phyloP scores from a whole-genome alignment of 2,113 vertebrate species.

The Elaphurus davidianus region DNA sequence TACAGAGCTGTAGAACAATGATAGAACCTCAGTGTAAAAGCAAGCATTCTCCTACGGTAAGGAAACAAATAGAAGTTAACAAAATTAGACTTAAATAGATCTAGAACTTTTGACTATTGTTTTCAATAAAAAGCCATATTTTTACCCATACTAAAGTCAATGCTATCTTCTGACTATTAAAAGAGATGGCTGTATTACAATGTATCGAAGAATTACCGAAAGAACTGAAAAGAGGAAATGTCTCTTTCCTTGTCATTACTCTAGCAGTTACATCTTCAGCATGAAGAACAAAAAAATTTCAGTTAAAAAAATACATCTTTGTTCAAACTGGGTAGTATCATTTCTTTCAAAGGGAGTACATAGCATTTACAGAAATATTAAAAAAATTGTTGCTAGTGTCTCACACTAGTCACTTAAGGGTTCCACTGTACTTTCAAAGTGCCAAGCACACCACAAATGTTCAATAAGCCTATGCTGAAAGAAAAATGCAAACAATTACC shows the following conservation, averaged over 20 bases:
- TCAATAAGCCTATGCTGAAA: not conserved
- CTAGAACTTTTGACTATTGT: constrained; percentile 1
- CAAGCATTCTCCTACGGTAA: not conserved
- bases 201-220: not conserved
- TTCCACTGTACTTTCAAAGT: not conserved
- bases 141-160: not conserved
- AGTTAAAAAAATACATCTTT: not conserved
- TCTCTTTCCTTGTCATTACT: not conserved
- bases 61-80: not conserved
- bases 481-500: constrained; percentile 79
- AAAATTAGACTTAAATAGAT: not conserved
- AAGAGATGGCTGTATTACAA: not conserved
- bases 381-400: not conserved
- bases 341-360: not conserved
- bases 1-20: not conserved
- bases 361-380: not conserved
- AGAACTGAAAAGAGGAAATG: not conserved
- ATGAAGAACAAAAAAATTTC: not conserved
- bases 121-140: not conserved
- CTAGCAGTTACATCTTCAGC: not conserved
- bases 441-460: not conserved
- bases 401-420: not conserved
- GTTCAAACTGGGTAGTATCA: not conserved
- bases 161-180: not conserved
- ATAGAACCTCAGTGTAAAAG: not conserved